phyloP scores from a whole-genome alignment of 1,140 invertebrate species.

The Brachionus manjavacas region DNA sequence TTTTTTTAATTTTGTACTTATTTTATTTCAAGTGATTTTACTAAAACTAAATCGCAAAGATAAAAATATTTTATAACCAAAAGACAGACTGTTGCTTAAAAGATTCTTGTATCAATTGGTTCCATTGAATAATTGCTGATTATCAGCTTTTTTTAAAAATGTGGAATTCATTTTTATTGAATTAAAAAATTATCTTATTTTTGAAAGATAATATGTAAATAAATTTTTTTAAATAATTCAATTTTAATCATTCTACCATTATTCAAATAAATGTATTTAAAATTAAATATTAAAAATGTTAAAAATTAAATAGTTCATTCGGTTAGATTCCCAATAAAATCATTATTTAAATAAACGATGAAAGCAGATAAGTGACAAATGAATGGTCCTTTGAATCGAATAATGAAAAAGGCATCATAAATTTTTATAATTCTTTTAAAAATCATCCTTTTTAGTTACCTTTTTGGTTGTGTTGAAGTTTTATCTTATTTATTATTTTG shows the following conservation, averaged over 20 bases:
- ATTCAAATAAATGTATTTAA: not conserved
- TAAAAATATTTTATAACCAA: not conserved
- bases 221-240: not conserved
- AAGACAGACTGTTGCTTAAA: not conserved
- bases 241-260: not conserved
- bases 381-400: no score
- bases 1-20: not conserved
- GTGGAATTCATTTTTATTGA: not conserved
- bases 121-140: not conserved
- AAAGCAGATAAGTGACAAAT: no score
- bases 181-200: not conserved
- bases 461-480: no score
- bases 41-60: not conserved
- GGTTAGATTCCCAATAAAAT: no score
- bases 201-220: not conserved
- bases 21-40: not conserved
- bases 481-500: no score
- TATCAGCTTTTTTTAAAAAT: not conserved
- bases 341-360: no score
- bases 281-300: not conserved
- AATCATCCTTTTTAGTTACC: no score
- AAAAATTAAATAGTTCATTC: no score
- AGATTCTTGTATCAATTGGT: not conserved
- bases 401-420: not conserved
- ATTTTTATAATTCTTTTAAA: not conserved